Base-by-base conservation (phyloP, 1,140 invertebrate genomes). In the Macrobrachium rosenbergii region DNA sequence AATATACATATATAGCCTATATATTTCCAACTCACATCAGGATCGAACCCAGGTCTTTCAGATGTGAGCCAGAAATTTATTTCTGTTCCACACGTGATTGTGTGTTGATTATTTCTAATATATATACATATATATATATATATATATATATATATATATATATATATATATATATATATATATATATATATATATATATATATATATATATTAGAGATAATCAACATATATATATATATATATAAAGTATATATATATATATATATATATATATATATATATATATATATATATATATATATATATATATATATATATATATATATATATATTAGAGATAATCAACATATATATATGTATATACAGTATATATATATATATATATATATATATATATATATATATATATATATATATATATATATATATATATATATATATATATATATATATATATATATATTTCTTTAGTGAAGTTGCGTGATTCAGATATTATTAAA, bases 91-190 rank as follows among this genome's bases (percentile, higher is more conserved):
- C 23, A 59, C 28, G 23, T 79, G 60, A 23, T 59, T 21, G 17
- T 79, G 60, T 59, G 28, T n/a, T 21, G 52, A 79, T 23, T 79
- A 59, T 78, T 1, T 11, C 10, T 52, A 78, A 59, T 79, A 21
- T 80, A 63, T 37, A 80, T 64, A 60, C 21, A 63, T 64, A 81
- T 81, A 62, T 81, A 81, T 81, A 63, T 81, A 63, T 67, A 28
- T 80, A 80, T 80, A 14, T 80, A 80, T 80, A 62, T 80, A 60
- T 63, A 28, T 28, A 67, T 43, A 23, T 28, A 67, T 81, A 63
- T 81, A 67, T 81, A 63, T 80, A 80, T 81, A 63, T 43, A 81
- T 64, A 64, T 63, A 81, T 63, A 64, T 81, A 64, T 63, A 64
- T 80, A 67, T 63, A 63, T 67, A 81, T 81, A 37, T 81, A 19